Conservation (phyloP, 2,113 vertebrate species). For the Myotis davidii region DNA sequence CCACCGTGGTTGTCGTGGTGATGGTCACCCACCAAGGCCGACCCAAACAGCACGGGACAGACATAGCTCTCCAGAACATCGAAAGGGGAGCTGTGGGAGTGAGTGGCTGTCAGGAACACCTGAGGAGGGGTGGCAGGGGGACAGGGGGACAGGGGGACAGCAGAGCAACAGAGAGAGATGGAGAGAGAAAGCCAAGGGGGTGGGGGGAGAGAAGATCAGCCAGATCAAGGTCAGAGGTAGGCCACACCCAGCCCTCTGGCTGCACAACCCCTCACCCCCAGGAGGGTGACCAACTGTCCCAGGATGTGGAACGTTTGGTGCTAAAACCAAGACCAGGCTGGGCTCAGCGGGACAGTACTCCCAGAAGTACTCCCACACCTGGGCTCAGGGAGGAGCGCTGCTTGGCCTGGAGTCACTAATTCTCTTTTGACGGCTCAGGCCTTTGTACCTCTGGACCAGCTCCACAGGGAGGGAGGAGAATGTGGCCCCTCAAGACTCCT, state of each 20-base stretch:
- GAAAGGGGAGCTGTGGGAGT: conserved; percentile 96
- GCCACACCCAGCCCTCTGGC: not conserved
- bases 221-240: not conserved
- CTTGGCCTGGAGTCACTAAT: not conserved
- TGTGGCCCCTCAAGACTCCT: not conserved
- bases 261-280: not conserved
- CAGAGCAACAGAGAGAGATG: not conserved
- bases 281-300: not conserved
- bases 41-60: conserved; percentile 93
- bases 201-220: not conserved
- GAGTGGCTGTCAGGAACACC: conserved; percentile 95
- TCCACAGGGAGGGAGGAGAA: not conserved
- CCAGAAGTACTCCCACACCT: not conserved
- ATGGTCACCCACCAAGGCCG: conserved; percentile 81
- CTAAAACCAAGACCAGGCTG: not conserved
- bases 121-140: conserved; percentile 65
- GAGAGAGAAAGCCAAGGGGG: not conserved
- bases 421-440: not conserved
- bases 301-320: not conserved
- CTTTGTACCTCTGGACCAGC: not conserved
- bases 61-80: conserved; percentile 90
- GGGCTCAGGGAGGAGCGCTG: not conserved
- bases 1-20: conserved; percentile 82
- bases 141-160: not conserved
- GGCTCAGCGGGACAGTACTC: accelerated